Evolutionary conservation across 2,888 invertebrate species (phyloP), one percentile per base, ranked within the genome.

Genomic region (Pterostichus madidus): DNA sequence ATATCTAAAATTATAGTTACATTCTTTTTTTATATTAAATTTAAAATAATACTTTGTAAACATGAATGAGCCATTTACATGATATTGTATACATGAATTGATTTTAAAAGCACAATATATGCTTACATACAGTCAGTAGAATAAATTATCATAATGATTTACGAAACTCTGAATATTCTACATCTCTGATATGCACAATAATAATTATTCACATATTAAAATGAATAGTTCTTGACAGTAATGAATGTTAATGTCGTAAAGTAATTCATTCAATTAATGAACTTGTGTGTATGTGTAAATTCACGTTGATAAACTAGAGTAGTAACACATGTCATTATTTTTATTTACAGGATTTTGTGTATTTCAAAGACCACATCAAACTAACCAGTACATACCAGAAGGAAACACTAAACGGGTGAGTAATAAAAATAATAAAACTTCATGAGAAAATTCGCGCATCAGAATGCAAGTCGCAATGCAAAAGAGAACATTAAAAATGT

Each of bases 331-430:
- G 39, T 8, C 39, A 39, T 5, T 39, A 1, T 52, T 52, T 73
- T 56, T 56, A 44, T 61, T 75, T 79, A 31, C 89, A 95, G 95
- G 93, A 89, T 96, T 94, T 87, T 97, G 97, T 89, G 94, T 96
- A 79, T 95, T 96, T 75, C 96, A 96, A 90, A 94, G 96, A 86
- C 95, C 96, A 53, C 95, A 95, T 88, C 95, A 95, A 87, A 94
- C 95, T 85, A 95, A 96, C 89, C 96, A 97, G 90, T 94, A 95
- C 86, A 96, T 97, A 87, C 93, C 94, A 86, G 96, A 96, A 91
- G 96, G 96, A 75, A 95, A 95, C 87, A 96, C 96, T 85, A 95
- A 95, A 90, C 91, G 97, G 91, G 97, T 97, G 90, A 94, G 93
- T 91, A 73, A 83, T 32, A 31, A 64, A 64, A 24, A 35, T 35